Evolutionary conservation across 2,888 invertebrate genomes (phyloP).

Genomic region (Leucophenga montana): DNA sequence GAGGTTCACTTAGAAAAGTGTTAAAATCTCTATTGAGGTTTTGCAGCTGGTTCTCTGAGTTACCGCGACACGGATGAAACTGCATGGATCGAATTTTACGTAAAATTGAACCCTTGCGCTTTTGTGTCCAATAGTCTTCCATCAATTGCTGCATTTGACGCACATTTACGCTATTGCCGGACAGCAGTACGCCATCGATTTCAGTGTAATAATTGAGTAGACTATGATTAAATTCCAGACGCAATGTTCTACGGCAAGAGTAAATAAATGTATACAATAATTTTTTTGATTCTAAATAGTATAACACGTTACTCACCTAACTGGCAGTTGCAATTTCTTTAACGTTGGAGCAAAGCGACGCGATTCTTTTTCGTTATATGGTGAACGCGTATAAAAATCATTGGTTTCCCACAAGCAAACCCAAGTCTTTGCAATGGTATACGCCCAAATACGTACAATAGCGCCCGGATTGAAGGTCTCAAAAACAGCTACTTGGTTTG

Average conservation of each 20-base stretch:
- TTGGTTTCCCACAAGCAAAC: slow-evolving; percentile 83
- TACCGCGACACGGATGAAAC: slow-evolving; percentile 68
- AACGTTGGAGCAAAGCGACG: slow-evolving; percentile 86
- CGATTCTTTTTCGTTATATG: slow-evolving; percentile 75
- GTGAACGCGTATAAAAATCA: slow-evolving; percentile 42
- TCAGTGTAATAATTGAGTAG: slow-evolving; percentile 89
- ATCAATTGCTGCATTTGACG: slow-evolving; percentile 58
- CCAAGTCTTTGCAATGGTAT: slow-evolving; percentile 77
- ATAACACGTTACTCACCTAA: slow-evolving; percentile 73
- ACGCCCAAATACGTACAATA: slow-evolving; percentile 86
- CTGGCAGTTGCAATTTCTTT: slow-evolving; percentile 75
- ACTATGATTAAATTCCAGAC: slow-evolving; percentile 90
- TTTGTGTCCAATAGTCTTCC: slow-evolving; percentile 51
- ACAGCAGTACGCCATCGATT: slow-evolving; percentile 87
- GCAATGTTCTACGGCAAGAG: slow-evolving; percentile 78
- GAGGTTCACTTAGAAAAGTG: slow-evolving; percentile 62
- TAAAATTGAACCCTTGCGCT: slow-evolving; percentile 66
- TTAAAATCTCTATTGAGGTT: slow-evolving; percentile 70
- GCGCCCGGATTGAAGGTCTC: slow-evolving; percentile 92
- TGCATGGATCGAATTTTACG: slow-evolving; percentile 69
- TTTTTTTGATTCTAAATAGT: not conserved
- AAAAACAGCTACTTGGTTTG: slow-evolving; percentile 79
- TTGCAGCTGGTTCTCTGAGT: slow-evolving; percentile 62
- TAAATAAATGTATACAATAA: slow-evolving; percentile 22
- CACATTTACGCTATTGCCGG: slow-evolving; percentile 76